Conservation (phyloP, 2,113 vertebrate species). For the Cygnus atratus region DNA sequence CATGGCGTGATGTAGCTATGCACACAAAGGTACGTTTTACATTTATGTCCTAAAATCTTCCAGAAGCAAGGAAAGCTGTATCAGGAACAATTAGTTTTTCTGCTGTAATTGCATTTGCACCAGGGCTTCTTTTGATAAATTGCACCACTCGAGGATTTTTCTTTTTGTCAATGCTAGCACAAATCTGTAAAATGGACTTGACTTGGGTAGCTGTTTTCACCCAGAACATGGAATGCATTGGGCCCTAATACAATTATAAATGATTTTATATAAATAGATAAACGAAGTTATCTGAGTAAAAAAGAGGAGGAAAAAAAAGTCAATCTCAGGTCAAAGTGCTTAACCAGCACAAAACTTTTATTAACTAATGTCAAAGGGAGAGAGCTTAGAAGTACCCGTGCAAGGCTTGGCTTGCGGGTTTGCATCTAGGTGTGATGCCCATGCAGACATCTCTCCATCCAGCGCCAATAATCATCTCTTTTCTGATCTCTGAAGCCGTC, state of each 20-base stretch:
- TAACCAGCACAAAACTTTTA: background rate
- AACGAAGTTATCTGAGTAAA: background rate
- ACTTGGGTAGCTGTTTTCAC: background rate
- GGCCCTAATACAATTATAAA: background rate
- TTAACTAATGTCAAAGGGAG: background rate
- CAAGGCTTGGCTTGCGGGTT: background rate
- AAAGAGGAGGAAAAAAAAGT: background rate
- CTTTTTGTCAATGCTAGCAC: background rate
- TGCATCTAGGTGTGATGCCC: fast-evolving
- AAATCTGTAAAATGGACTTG: background rate
- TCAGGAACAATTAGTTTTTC: background rate
- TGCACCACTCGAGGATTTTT: background rate
- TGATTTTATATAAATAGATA: background rate
- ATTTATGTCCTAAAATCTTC: fast-evolving
- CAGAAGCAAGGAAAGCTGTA: background rate
- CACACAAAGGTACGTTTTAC: background rate
- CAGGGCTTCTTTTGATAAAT: background rate
- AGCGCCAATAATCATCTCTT: background rate
- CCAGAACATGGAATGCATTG: background rate
- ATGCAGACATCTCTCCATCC: background rate
- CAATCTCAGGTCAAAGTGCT: background rate
- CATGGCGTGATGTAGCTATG: background rate
- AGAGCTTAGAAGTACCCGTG: background rate
- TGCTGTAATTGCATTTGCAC: background rate
- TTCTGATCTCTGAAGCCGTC: background rate